phyloP scores from a whole-genome alignment of 2,113 vertebrate species.

The Lophotis ruficrista region DNA sequence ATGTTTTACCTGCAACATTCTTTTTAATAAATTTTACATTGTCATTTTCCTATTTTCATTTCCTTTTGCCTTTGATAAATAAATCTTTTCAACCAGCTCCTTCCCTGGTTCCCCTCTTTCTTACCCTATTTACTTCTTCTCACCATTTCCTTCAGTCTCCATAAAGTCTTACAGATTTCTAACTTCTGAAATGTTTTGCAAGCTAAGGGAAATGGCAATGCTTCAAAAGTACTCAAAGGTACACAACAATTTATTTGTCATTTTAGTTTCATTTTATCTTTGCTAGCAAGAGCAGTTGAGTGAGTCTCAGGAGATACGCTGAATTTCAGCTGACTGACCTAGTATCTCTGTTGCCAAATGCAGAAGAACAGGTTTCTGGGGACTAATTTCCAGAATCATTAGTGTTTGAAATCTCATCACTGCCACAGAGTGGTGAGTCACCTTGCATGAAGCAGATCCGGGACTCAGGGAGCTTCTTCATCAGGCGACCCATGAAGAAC shows the following conservation, averaged over 20 bases:
- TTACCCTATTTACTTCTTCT: neutral
- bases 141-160: neutral
- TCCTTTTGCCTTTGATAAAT: neutral
- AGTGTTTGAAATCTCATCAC: neutral
- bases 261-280: neutral
- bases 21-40: neutral
- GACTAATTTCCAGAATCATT: neutral
- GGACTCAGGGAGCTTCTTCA: constrained; percentile 82
- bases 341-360: neutral
- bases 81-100: neutral
- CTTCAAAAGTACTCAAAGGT: neutral
- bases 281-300: neutral
- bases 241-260: neutral
- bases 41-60: neutral
- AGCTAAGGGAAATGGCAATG: neutral
- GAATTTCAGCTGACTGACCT: neutral
- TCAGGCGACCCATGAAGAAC: constrained; percentile 85
- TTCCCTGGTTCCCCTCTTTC: neutral
- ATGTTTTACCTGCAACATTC: neutral
- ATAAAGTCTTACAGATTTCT: neutral
- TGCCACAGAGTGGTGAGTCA: neutral
- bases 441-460: constrained; percentile 85
- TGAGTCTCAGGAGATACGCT: neutral
- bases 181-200: neutral
- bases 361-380: neutral